Percentiles rank a stretch among this genome's conserved stretches.
These are phyloP conservation scores for Hydraecia micacea DNA, from an alignment of 2,888 invertebrate species.

Conservation along the genomic window DNA sequence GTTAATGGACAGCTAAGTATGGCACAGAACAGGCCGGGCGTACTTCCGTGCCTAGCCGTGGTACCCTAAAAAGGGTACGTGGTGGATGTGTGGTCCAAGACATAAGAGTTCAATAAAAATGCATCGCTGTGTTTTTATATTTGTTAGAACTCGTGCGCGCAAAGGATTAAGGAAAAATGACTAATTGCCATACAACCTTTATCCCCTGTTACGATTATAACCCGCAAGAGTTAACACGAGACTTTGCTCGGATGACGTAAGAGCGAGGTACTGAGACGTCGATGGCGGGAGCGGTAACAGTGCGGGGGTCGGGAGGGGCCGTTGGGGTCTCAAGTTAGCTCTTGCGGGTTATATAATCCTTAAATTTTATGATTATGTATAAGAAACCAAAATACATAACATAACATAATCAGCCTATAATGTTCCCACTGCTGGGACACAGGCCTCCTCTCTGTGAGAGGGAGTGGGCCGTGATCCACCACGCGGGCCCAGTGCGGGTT, in stretches of 20 bases:
- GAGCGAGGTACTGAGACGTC: background rate
- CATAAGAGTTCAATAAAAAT: background rate
- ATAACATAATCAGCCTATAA: no score
- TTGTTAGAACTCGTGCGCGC: background rate
- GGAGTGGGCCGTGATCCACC: no score
- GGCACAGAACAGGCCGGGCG: slow-evolving; percentile 64
- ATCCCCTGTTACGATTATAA: background rate
- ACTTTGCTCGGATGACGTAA: background rate
- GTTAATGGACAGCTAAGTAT: slow-evolving; percentile 67
- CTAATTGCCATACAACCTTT: no score
- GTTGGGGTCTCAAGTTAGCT: no score
- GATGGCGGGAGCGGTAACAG: background rate
- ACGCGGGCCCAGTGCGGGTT: no score
- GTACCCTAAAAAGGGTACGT: slow-evolving; percentile 85
- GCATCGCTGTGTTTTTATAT: background rate
- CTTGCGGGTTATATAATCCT: no score
- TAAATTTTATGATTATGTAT: no score
- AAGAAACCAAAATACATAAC: no score
- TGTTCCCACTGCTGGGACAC: no score
- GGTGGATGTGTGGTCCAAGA: slow-evolving; percentile 50
- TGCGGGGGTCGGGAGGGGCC: no score
- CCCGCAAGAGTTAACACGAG: background rate
- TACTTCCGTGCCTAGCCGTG: slow-evolving; percentile 79
- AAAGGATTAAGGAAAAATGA: background rate
- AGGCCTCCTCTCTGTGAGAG: no score